Conservation (phyloP, 1,140 invertebrate species). For the Pseudomyrmex concolor region DNA sequence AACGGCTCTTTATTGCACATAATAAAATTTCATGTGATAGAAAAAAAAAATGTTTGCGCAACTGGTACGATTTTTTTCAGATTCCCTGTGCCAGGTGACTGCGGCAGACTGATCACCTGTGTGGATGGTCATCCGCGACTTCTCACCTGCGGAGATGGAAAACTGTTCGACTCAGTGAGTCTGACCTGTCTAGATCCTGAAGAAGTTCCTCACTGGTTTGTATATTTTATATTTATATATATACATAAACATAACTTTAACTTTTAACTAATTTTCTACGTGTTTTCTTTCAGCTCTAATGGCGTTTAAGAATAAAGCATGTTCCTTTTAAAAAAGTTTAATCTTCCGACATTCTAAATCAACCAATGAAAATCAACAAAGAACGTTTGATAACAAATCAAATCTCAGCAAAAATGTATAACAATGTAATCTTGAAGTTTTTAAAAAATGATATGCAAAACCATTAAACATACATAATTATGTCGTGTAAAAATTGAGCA, state of each 20-base stretch:
- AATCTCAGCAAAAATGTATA: not conserved
- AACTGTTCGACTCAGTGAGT: slow-evolving; percentile 93
- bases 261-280: slow-evolving; percentile 2
- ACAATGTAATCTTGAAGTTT: not conserved
- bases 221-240: slow-evolving; percentile 27
- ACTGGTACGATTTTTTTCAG: slow-evolving; percentile 77
- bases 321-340: not conserved
- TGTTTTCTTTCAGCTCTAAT: slow-evolving; percentile 26
- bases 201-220: slow-evolving; percentile 88
- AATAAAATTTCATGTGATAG: not conserved
- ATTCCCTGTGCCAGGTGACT: slow-evolving; percentile 93
- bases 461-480: no score
- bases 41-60: not conserved
- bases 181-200: slow-evolving; percentile 94
- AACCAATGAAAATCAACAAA: not conserved
- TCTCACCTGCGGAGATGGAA: slow-evolving; percentile 93
- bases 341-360: not conserved
- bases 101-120: slow-evolving; percentile 93
- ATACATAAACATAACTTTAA: not conserved
- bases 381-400: not conserved
- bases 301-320: slow-evolving; percentile 6
- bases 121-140: slow-evolving; percentile 94
- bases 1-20: not conserved
- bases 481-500: not conserved
- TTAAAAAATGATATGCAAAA: no score